Percentiles rank a stretch among this genome's conserved stretches.
Conservation (phyloP, 2,888 invertebrate genomes). For the Torymus texanus region DNA sequence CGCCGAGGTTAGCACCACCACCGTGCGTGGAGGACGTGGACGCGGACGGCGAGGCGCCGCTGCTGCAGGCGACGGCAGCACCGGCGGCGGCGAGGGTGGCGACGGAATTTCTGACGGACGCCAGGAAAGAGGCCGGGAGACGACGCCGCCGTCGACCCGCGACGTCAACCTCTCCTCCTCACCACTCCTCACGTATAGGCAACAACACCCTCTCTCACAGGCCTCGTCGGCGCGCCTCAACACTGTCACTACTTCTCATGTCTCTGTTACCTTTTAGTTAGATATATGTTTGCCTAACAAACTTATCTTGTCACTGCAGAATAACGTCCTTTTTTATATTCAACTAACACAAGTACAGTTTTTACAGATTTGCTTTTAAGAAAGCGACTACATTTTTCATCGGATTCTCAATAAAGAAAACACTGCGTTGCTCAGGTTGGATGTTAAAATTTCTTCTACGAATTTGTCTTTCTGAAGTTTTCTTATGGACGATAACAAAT, state of each 20-base stretch:
- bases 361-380: too few species aligned
- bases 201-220: neutral
- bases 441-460: too few species aligned
- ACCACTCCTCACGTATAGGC: neutral
- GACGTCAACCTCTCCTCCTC: conserved; percentile 3
- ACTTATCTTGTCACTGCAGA: too few species aligned
- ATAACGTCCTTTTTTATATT: too few species aligned
- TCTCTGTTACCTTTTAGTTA: conserved; percentile 3
- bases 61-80: conserved; percentile 48
- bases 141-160: neutral
- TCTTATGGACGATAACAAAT: too few species aligned
- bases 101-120: conserved; percentile 55
- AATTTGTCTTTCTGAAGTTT: too few species aligned
- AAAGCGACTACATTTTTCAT: too few species aligned
- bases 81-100: conserved; percentile 55
- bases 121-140: conserved; percentile 47
- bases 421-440: too few species aligned
- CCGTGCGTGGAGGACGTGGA: conserved; percentile 72
- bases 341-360: too few species aligned
- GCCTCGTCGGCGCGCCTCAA: neutral
- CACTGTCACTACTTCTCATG: conserved; percentile 43
- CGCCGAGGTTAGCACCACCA: conserved; percentile 63
- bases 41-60: conserved; percentile 28
- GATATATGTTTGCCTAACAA: neutral
- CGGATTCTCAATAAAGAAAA: too few species aligned